These are phyloP conservation scores for Diabrotica undecimpunctata DNA, from an alignment of 1,140 invertebrate genomes.

Conservation along the genomic window DNA sequence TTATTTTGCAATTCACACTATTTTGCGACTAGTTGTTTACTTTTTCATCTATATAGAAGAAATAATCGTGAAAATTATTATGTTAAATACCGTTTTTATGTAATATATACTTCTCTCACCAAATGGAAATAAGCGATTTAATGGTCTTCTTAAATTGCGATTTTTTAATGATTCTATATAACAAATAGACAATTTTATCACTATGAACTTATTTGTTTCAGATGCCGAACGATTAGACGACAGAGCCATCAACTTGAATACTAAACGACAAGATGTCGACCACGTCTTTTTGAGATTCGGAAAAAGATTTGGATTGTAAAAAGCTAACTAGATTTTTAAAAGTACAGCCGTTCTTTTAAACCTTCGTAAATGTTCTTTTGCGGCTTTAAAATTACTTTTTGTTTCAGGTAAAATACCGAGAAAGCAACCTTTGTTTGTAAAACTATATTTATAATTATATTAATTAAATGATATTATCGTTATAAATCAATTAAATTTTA, in stretches of 20 bases:
- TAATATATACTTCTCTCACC: too few relatives aligned
- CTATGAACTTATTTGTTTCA: slow-evolving; percentile 9
- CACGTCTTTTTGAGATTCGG: slow-evolving; percentile 80
- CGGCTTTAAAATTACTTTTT: background rate
- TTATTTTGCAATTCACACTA: too few relatives aligned
- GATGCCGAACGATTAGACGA: slow-evolving; percentile 29
- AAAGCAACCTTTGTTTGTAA: slow-evolving; percentile 2
- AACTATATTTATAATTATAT: slow-evolving; percentile 22
- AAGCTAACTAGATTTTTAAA: slow-evolving; percentile 11
- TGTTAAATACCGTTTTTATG: too few relatives aligned
- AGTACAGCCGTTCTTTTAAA: slow-evolving; percentile 13
- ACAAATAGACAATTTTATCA: too few relatives aligned
- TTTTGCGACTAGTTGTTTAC: too few relatives aligned
- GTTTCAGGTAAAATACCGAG: background rate
- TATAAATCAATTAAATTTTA: slow-evolving; percentile 10
- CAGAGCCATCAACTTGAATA: slow-evolving; percentile 38
- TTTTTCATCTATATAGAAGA: too few relatives aligned
- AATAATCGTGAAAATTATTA: too few relatives aligned
- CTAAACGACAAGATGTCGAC: slow-evolving; percentile 74
- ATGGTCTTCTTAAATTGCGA: too few relatives aligned
- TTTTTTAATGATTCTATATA: too few relatives aligned
- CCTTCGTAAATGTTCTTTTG: slow-evolving; percentile 13
- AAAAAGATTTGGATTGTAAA: slow-evolving; percentile 54
- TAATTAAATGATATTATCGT: slow-evolving; percentile 12
- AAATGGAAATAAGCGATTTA: too few relatives aligned